A percentile compares a stretch with the other conserved stretches of the same genome.
These are phyloP conservation scores for Oxycera nigricornis DNA, from an alignment of 2,888 invertebrate genomes.

Conservation along the genomic window DNA sequence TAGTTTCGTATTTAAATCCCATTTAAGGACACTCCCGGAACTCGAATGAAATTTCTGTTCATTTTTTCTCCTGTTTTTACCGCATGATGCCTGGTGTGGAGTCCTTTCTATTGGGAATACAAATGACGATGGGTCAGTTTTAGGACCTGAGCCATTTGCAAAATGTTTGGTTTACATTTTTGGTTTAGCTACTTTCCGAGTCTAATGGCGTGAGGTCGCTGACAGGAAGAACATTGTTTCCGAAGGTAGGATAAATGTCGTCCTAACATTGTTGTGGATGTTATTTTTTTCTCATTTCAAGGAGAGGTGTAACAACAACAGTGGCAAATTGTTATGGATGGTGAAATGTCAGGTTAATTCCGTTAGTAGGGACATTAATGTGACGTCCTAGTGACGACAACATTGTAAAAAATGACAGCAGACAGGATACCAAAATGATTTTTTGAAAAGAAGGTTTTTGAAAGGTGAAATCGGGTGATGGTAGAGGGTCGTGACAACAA, in stretches of 20 bases:
- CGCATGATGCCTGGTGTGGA: background rate
- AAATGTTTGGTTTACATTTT: background rate
- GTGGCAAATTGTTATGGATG: conserved; percentile 32
- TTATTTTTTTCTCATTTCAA: background rate
- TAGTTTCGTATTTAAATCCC: conserved; percentile 38
- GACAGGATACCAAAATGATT: background rate
- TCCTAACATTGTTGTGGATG: background rate
- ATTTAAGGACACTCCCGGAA: conserved; percentile 29
- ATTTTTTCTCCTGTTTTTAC: background rate
- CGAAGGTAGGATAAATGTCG: background rate
- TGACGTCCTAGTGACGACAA: background rate
- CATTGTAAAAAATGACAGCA: background rate
- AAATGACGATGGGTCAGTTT: background rate
- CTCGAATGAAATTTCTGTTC: background rate
- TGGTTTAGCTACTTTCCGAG: background rate
- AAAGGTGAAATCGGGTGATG: too few relatives aligned
- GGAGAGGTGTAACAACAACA: background rate
- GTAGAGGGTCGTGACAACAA: too few relatives aligned
- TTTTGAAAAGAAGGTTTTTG: background rate
- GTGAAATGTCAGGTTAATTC: conserved; percentile 4
- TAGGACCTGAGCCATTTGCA: background rate
- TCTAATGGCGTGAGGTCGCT: background rate
- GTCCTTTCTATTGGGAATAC: background rate
- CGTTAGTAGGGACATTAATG: conserved; percentile 17
- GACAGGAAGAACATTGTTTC: background rate